These are phyloP conservation scores for Tribolium castaneum DNA, from an alignment of 1,140 invertebrate species.

Conservation along the genomic window DNA sequence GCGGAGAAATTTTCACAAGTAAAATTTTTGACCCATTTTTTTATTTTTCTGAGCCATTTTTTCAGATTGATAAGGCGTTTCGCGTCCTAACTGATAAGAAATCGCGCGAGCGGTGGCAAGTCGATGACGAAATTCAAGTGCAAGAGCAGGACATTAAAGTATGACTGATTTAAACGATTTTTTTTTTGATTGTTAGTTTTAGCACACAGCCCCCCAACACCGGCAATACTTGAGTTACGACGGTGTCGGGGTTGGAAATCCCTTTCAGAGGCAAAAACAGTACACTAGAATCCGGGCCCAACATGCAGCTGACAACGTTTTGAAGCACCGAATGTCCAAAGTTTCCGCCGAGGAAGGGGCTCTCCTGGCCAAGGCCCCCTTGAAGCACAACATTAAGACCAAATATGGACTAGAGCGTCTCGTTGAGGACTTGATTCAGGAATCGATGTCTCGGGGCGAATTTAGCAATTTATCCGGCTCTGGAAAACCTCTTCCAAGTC, in stretches of 20 bases:
- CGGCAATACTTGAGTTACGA: constrained; percentile 86
- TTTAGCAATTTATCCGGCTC: constrained; percentile 84
- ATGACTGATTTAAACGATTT: constrained; percentile 44
- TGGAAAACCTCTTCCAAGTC: constrained; percentile 81
- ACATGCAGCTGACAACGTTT: constrained; percentile 79
- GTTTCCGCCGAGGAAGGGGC: constrained; percentile 74
- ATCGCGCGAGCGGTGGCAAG: constrained; percentile 64
- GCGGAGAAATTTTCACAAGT: constrained; percentile 79
- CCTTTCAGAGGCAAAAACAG: constrained; percentile 80
- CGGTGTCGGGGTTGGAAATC: constrained; percentile 81
- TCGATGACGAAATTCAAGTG: constrained; percentile 64
- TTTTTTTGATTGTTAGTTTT: constrained; percentile 14
- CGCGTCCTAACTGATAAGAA: constrained; percentile 70
- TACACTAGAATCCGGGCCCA: constrained; percentile 76
- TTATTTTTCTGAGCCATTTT: constrained; percentile 7
- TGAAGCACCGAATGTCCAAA: constrained; percentile 79
- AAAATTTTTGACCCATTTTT: constrained; percentile 28
- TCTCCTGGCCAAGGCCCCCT: constrained; percentile 72
- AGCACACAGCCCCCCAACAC: constrained; percentile 90
- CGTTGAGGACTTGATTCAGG: constrained; percentile 91
- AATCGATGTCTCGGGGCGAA: constrained; percentile 88
- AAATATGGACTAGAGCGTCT: constrained; percentile 87
- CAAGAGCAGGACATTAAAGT: constrained; percentile 63
- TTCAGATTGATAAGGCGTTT: constrained; percentile 60
- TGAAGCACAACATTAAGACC: constrained; percentile 81